These are phyloP conservation scores for Heterotis niloticus DNA, from an alignment of 2,113 vertebrate genomes.

Conservation along the genomic window DNA sequence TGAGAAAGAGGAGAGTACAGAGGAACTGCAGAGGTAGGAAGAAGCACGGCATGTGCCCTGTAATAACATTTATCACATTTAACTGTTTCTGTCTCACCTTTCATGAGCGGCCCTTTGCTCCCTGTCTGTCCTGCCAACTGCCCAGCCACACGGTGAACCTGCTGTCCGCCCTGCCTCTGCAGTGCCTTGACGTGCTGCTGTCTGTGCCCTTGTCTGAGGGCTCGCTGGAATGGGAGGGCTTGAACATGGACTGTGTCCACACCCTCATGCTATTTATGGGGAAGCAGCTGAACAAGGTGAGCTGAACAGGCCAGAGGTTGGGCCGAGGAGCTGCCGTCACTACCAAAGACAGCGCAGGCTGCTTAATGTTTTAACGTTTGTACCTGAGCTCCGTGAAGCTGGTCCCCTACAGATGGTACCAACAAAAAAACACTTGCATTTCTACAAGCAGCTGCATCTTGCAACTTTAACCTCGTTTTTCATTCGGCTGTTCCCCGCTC, in stretches of 20 bases:
- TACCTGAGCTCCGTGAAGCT: no score
- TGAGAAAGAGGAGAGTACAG: conserved; percentile 53
- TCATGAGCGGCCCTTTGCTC: not conserved
- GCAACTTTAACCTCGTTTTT: no score
- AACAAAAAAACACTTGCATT: no score
- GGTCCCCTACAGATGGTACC: no score
- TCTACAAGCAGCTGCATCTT: no score
- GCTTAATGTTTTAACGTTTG: no score
- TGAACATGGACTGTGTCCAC: conserved; percentile 69
- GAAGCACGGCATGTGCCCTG: not conserved
- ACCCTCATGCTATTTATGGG: conserved; percentile 67
- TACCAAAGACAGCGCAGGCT: not conserved
- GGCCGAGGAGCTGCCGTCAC: not conserved
- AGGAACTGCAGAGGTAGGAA: conserved; percentile 68
- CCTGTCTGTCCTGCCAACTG: not conserved
- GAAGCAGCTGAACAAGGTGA: conserved; percentile 64
- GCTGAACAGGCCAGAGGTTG: no score
- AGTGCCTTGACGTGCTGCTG: conserved; percentile 69
- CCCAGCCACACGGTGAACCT: conserved; percentile 68
- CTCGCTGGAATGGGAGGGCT: conserved; percentile 66
- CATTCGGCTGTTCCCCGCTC: no score
- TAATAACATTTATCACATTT: not conserved
- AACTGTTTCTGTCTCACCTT: not conserved
- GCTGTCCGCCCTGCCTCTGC: conserved; percentile 69
- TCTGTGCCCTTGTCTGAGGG: conserved; percentile 54